A percentile compares a stretch with the other conserved stretches of the same genome.
Conservation (phyloP, 2,888 invertebrate genomes). For the Drosophila stalkeri region DNA sequence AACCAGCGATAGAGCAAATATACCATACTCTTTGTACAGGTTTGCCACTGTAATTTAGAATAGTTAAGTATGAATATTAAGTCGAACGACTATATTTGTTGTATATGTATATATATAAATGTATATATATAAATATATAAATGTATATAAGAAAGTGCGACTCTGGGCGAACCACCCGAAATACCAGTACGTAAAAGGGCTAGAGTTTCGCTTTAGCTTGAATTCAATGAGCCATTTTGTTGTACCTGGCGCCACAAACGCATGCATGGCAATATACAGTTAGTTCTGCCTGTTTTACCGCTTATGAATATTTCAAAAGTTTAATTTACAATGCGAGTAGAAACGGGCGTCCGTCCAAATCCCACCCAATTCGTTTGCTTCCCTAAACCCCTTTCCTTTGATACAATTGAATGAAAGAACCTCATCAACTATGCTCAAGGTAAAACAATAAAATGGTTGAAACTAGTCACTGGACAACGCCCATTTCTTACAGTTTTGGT, state of each 20-base stretch:
- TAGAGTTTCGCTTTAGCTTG: background rate
- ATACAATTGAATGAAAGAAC: slow-evolving; percentile 60
- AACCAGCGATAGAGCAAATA: slow-evolving; percentile 84
- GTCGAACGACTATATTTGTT: slow-evolving; percentile 10
- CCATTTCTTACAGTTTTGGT: slow-evolving; percentile 44
- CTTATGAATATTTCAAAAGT: slow-evolving; percentile 69
- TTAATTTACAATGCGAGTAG: slow-evolving; percentile 69
- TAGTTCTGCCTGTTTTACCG: slow-evolving; percentile 42
- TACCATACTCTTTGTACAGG: slow-evolving; percentile 81
- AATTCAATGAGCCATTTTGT: slow-evolving; percentile 10
- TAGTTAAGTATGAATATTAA: slow-evolving; percentile 23
- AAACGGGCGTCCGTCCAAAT: slow-evolving; percentile 22
- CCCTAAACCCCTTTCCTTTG: slow-evolving; percentile 37
- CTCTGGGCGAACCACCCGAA: background rate
- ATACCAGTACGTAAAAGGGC: background rate
- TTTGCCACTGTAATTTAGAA: slow-evolving; percentile 83
- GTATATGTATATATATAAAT: background rate
- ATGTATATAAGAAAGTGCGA: background rate
- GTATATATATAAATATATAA: background rate
- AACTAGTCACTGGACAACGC: slow-evolving; percentile 45
- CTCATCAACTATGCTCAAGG: slow-evolving; percentile 72
- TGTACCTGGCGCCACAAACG: slow-evolving; percentile 27
- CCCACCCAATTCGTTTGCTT: background rate
- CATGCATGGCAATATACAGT: slow-evolving; percentile 28
- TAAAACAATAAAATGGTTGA: slow-evolving; percentile 55